Evolutionary conservation across 2,888 invertebrate species (phyloP).

Genomic region (Colletes collaris): DNA sequence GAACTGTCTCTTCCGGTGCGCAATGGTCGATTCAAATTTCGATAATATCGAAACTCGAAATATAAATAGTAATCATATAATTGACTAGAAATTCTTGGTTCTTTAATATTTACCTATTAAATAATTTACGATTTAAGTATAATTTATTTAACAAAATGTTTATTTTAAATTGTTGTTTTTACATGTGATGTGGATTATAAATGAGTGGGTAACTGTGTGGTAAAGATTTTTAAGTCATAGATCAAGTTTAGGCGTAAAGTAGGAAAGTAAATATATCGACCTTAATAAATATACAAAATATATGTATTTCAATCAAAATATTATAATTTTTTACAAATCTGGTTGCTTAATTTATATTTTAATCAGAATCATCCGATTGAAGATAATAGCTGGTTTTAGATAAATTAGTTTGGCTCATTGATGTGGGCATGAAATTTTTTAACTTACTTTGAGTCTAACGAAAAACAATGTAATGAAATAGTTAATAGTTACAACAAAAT

Average conservation of each 20-base stretch:
- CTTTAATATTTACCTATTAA: too few species aligned
- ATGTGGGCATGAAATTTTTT: not conserved
- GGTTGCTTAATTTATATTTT: conserved; percentile 3
- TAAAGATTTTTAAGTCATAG: not conserved
- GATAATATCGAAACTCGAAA: conserved; percentile 61
- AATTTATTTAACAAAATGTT: not conserved
- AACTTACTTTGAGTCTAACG: conserved; percentile 7
- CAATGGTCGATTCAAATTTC: conserved; percentile 20
- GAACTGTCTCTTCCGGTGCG: conserved; percentile 63
- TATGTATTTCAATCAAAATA: conserved; percentile 24
- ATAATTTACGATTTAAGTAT: not conserved
- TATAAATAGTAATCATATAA: not conserved
- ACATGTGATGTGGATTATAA: not conserved
- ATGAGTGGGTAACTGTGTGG: not conserved
- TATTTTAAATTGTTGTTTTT: not conserved
- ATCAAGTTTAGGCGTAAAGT: not conserved
- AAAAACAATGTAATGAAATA: conserved; percentile 1
- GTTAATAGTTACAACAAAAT: not conserved
- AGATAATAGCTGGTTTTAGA: not conserved
- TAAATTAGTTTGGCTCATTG: not conserved
- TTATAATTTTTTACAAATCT: not conserved
- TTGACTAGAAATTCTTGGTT: too few species aligned
- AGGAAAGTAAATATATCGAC: not conserved
- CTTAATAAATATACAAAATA: conserved; percentile 12
- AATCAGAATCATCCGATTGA: conserved; percentile 32